Evolutionary conservation across 2,888 invertebrate genomes (phyloP), one percentile per base, ranked within the genome.

Genomic region (Brachypterus glaber): DNA sequence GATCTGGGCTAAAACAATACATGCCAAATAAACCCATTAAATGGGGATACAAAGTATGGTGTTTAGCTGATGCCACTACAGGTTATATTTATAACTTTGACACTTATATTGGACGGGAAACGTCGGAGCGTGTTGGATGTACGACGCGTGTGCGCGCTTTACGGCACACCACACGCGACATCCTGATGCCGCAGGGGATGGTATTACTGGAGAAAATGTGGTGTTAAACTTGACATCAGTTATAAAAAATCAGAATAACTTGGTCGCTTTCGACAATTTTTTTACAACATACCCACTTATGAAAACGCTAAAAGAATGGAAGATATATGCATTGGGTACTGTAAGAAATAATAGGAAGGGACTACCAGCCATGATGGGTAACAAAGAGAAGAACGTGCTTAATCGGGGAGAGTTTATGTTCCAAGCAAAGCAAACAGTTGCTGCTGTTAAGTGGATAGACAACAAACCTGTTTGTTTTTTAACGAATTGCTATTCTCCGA

Each of bases 91-190:
- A 33, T 18, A 35, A 54, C 24, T 55, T 58, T 48, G 44, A 55
- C 16, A 45, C 52, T 11, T 52, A 51, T 37, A 49, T 33, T 57
- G n/a, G n/a, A n/a, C n/a, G n/a, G n/a, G n/a, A n/a, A n/a, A n/a
- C n/a, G n/a, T n/a, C n/a, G n/a, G n/a, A n/a, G n/a, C n/a, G n/a
- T n/a, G n/a, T n/a, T n/a, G n/a, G n/a, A n/a, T n/a, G n/a, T n/a
- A n/a, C n/a, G n/a, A n/a, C n/a, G n/a, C n/a, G n/a, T n/a, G n/a
- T n/a, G n/a, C n/a, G n/a, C n/a, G n/a, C n/a, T n/a, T n/a, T n/a
- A n/a, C n/a, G n/a, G n/a, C n/a, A n/a, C n/a, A n/a, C n/a, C n/a
- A 52, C 37, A 52, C 39, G 40, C 56, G 59, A 43, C 54, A 33
- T 16, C 4, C 25, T 33, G 13, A 30, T 34, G 32, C n/a, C 17